These are phyloP conservation scores for Poeciliopsis infans DNA, from an alignment of 2,797 vertebrate species.

Conservation along the genomic window DNA sequence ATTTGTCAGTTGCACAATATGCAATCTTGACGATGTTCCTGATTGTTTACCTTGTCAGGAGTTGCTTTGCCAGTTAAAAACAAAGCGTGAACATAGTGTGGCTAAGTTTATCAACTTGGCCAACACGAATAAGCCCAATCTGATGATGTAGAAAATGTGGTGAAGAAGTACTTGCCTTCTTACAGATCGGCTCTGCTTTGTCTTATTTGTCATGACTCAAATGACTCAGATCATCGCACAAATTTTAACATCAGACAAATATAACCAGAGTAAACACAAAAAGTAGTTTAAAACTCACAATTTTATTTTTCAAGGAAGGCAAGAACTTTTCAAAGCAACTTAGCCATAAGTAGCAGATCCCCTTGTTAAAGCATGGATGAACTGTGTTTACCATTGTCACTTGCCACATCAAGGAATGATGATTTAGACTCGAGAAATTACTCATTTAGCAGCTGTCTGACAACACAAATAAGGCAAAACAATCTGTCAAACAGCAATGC, in stretches of 20 bases:
- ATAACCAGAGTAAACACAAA: not conserved
- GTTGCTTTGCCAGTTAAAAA: constrained; percentile 75
- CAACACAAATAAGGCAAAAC: not conserved
- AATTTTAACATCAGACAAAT: not conserved
- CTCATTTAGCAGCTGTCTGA: not conserved
- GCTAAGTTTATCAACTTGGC: constrained; percentile 66
- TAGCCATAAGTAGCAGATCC: not conserved
- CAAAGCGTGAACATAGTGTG: constrained; percentile 59
- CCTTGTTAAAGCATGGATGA: not conserved
- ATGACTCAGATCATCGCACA: not conserved
- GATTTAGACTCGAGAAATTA: not conserved
- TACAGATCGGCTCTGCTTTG: not conserved
- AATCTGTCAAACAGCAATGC: not conserved
- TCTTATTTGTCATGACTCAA: not conserved
- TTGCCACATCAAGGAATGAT: not conserved
- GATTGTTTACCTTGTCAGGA: constrained; percentile 63
- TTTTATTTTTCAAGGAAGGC: not conserved
- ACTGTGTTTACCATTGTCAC: not conserved
- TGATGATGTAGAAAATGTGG: constrained; percentile 41
- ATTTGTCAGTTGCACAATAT: constrained; percentile 24
- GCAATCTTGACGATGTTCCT: constrained; percentile 48
- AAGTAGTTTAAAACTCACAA: not conserved
- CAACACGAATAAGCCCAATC: constrained; percentile 55
- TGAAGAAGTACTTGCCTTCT: not conserved
- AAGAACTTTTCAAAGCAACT: not conserved